These are phyloP conservation scores for Drosophila anomalata DNA, from an alignment of 2,888 invertebrate genomes.

Conservation along the genomic window DNA sequence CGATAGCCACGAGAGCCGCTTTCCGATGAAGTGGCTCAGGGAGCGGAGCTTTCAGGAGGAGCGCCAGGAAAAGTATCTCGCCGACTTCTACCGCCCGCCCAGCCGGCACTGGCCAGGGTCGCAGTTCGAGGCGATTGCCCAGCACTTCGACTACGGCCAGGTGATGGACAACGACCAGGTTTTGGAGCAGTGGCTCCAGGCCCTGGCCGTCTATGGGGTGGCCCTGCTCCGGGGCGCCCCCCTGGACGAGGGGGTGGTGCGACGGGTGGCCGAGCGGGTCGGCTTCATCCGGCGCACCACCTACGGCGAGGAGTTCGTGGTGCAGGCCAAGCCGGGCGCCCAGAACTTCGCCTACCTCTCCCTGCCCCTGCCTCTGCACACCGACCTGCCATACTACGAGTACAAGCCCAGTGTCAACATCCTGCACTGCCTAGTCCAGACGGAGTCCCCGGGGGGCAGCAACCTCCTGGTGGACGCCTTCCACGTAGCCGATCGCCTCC, in stretches of 20 bases:
- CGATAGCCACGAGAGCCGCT: conserved; percentile 87
- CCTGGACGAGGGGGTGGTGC: conserved; percentile 85
- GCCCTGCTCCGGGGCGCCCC: conserved; percentile 87
- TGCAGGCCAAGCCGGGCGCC: conserved; percentile 88
- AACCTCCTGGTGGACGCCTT: conserved; percentile 89
- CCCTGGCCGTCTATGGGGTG: conserved; percentile 88
- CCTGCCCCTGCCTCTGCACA: conserved; percentile 88
- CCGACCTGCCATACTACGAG: conserved; percentile 91
- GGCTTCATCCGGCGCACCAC: conserved; percentile 89
- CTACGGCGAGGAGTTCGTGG: conserved; percentile 89
- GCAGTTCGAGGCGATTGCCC: conserved; percentile 85
- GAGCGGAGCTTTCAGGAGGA: conserved; percentile 85
- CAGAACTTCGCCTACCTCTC: conserved; percentile 90
- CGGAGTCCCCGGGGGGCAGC: conserved; percentile 87
- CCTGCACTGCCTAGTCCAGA: conserved; percentile 89
- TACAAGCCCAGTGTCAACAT: conserved; percentile 90
- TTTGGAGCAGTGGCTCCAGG: conserved; percentile 86
- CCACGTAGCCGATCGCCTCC: conserved; percentile 87
- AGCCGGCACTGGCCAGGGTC: conserved; percentile 85
- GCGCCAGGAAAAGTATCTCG: conserved; percentile 84
- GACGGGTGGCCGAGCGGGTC: conserved; percentile 86
- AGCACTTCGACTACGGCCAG: conserved; percentile 85
- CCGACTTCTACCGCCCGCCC: conserved; percentile 85
- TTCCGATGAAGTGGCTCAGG: conserved; percentile 86
- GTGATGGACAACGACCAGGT: conserved; percentile 84